These are phyloP conservation scores for Chaetodon auriga DNA, from an alignment of 2,113 vertebrate species.

Conservation along the genomic window DNA sequence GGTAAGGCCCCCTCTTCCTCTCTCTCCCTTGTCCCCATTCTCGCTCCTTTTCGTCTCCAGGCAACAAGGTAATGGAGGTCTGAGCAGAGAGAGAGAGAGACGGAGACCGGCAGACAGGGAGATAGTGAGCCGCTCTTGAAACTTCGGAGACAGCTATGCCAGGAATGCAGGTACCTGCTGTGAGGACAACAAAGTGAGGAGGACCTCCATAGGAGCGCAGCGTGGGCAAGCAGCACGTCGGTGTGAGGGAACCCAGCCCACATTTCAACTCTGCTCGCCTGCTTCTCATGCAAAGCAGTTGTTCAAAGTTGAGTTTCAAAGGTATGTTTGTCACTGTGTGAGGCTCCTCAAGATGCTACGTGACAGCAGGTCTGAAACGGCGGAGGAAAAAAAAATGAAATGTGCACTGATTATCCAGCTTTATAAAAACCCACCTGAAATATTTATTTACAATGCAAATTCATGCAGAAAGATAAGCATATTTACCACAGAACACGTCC, in stretches of 20 bases:
- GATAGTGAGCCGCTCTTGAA: conserved; percentile 68
- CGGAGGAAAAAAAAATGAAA: not conserved
- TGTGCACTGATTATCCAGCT: not conserved
- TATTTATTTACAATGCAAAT: conserved; percentile 5
- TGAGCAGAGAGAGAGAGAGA: conserved; percentile 35
- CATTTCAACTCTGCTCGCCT: conserved; percentile 44
- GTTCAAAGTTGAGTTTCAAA: conserved; percentile 55
- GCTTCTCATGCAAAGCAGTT: conserved; percentile 55
- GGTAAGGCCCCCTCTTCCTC: conserved; percentile 56
- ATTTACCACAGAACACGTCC: conserved; percentile 1
- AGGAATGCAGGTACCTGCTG: conserved; percentile 84
- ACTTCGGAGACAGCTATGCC: conserved; percentile 80
- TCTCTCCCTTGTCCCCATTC: conserved; percentile 68
- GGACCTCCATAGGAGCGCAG: conserved; percentile 69
- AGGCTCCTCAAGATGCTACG: not conserved
- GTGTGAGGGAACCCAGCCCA: conserved; percentile 58
- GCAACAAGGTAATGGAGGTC: conserved; percentile 76
- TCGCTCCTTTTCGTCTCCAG: conserved; percentile 73
- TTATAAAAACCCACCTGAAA: not conserved
- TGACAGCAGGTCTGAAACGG: conserved; percentile 22
- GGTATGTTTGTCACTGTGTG: conserved; percentile 10
- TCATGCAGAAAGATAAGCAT: not conserved
- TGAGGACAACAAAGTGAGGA: conserved; percentile 80
- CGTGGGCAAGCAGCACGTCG: conserved; percentile 64
- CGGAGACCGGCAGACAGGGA: conserved; percentile 49